Conservation (phyloP, 2,113 vertebrate species). For the Rattus norvegicus region GRCr8 NC_086021.1:42128501-42129000, state of each 20-base stretch:
- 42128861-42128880: not conserved
- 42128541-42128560: not conserved
- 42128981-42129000: not conserved
- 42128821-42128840: not conserved
- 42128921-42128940: not conserved
- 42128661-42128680: not conserved
- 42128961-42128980: not conserved
- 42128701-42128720: not conserved
- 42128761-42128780: constrained; percentile 3
- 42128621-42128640: not conserved
- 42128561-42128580: not conserved
- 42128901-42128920: not conserved
- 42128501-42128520: not conserved
- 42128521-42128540: not conserved
- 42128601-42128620: not conserved
- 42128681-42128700: not conserved
- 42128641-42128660: not conserved
- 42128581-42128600: not conserved
- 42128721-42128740: not conserved
- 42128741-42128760: not conserved
- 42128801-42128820: not conserved
- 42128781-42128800: not conserved
- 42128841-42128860: not conserved
- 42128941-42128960: not conserved
- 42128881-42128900: not conserved